Evolutionary conservation across 2,113 vertebrate species (phyloP), one percentile per base, ranked within the genome.

Genomic region (Dasypus novemcinctus): DNA sequence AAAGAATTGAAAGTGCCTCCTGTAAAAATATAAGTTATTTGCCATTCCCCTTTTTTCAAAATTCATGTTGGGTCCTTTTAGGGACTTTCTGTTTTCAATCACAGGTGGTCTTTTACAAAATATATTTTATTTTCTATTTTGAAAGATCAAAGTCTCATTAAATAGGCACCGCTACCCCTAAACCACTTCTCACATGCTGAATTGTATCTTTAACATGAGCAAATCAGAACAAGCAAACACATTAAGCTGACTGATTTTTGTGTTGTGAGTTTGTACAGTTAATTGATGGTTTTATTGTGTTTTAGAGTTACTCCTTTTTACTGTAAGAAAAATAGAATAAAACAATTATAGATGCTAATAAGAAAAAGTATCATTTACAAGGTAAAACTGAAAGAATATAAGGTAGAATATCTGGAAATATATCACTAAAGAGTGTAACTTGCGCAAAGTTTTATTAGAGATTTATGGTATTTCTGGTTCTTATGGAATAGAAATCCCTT

Each of bases 401-500:
- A 93, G 91, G 25, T 17, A 88, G 41, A 6, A 57, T 75, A 80
- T 46, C 2, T 76, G 14, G 7, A 91, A 89, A 75, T 95, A 78
- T 84, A 91, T 97, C 10, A 93, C 59, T 75, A 20, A 89, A 87
- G 74, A 49, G 27, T 68, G 1, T 31, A 93, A 76, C 64, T 86
- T 84, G 61, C 29, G n/a, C 36, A 92, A 43, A 6, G 21, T 78
- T 92, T 69, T 57, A 61, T 75, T 88, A 66, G 20, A 92, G 7
- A 74, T 84, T 91, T 63, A 61, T 82, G 23, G 25, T 72, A 74
- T 78, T 86, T 91, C 31, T 90, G 18, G 18, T 81, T 69, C 25
- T 91, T 38, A 46, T 38, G 23, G 21, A 95, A 59, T 54, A 84
- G 49, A 85, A 75, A 74, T 4, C 10, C 72, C 46, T 91, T 85